Conservation (phyloP, 2,888 invertebrate genomes). For the Strigamia maritima region DNA sequence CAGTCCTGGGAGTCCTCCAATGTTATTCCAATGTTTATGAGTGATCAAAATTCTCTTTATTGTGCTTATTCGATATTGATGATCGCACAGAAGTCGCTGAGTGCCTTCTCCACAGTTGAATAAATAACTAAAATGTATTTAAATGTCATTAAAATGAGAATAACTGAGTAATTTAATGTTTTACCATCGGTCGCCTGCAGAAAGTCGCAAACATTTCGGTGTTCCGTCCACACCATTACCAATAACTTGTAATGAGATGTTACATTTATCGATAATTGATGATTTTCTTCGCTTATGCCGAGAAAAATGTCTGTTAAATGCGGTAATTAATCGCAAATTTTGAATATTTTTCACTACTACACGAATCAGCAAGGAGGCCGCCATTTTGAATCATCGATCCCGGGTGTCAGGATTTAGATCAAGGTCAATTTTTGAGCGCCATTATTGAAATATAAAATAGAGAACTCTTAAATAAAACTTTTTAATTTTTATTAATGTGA, state of each 20-base stretch:
- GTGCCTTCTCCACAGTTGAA: conserved; percentile 95
- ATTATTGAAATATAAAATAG: neutral
- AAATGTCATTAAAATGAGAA: neutral
- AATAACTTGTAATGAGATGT: neutral
- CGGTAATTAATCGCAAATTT: no score
- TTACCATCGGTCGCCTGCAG: neutral
- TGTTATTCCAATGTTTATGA: conserved; percentile 73
- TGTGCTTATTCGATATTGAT: conserved; percentile 74
- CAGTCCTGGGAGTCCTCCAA: conserved; percentile 84
- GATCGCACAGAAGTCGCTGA: conserved; percentile 80
- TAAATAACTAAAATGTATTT: conserved; percentile 64
- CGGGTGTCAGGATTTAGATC: no score
- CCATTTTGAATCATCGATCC: no score
- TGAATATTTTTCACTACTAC: no score
- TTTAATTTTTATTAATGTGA: no score
- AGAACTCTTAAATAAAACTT: neutral
- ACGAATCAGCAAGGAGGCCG: no score
- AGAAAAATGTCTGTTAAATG: no score
- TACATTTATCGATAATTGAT: neutral
- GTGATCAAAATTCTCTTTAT: conserved; percentile 86
- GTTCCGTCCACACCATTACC: neutral
- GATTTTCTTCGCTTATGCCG: no score
- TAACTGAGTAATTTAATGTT: neutral
- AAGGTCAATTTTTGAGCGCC: no score
- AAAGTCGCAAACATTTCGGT: neutral